phyloP scores from a whole-genome alignment of 2,888 invertebrate genomes.

The Rhimphoctona megacephalus region DNA sequence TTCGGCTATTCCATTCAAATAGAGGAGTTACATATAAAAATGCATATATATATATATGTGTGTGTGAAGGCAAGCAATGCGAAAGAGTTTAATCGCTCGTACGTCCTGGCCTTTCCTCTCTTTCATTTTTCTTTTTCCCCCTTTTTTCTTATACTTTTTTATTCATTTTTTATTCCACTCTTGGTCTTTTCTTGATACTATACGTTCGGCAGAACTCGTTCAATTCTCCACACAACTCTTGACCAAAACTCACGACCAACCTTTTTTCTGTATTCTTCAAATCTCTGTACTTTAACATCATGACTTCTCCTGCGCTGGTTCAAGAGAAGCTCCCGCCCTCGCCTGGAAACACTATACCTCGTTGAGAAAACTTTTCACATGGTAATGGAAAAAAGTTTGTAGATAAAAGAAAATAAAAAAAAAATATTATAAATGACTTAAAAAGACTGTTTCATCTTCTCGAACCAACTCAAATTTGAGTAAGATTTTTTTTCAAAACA shows the following conservation, averaged over 20 bases:
- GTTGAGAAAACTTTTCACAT: conserved; percentile 54
- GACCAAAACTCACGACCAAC: conserved; percentile 31
- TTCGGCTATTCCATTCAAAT: conserved; percentile 40
- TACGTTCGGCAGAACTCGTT: conserved; percentile 45
- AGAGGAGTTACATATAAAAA: conserved; percentile 14
- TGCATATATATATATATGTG: conserved; percentile 26
- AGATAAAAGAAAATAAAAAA: conserved; percentile 36
- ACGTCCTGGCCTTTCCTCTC: conserved; percentile 49
- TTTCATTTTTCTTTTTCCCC: conserved; percentile 24
- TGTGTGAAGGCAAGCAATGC: conserved; percentile 44
- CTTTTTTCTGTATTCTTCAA: conserved; percentile 3
- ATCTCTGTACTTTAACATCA: conserved; percentile 23
- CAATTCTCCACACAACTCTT: conserved; percentile 38
- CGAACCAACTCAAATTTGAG: conserved; percentile 36
- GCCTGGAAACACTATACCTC: conserved; percentile 34
- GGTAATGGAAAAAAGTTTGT: conserved; percentile 60
- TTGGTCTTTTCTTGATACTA: conserved; percentile 58
- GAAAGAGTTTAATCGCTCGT: conserved; percentile 69
- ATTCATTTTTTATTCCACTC: conserved; percentile 23
- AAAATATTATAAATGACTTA: conserved; percentile 21
- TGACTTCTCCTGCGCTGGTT: background rate
- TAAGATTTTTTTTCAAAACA: conserved; percentile 27
- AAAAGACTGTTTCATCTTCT: conserved; percentile 25
- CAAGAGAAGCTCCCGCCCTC: conserved; percentile 6
- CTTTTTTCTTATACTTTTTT: conserved; percentile 14